A percentile compares a stretch with the other conserved stretches of the same genome.
These are phyloP conservation scores for Pristis pectinata DNA, from an alignment of 2,797 vertebrate species.

Conservation along the genomic window DNA sequence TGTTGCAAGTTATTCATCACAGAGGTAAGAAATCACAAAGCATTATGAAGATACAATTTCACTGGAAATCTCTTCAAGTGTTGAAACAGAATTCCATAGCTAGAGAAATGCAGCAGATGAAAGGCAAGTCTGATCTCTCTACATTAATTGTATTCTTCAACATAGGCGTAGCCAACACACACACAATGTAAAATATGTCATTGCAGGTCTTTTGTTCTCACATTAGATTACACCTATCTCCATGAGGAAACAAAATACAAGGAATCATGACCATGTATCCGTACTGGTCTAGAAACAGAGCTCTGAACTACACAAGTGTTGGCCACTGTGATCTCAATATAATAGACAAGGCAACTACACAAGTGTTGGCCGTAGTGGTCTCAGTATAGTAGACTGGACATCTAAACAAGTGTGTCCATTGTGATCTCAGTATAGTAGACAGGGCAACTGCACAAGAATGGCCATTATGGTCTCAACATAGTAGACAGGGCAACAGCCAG, in stretches of 20 bases:
- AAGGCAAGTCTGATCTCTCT: background rate
- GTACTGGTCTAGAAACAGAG: background rate
- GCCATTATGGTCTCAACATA: background rate
- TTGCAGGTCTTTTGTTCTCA: background rate
- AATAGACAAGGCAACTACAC: background rate
- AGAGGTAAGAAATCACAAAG: background rate
- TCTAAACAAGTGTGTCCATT: background rate
- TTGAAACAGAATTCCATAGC: background rate
- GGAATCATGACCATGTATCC: background rate
- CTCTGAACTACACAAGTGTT: background rate
- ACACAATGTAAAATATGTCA: background rate
- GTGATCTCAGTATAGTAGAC: background rate
- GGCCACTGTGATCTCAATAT: background rate
- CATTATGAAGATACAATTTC: background rate
- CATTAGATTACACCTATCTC: background rate
- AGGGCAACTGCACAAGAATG: background rate
- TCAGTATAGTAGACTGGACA: background rate
- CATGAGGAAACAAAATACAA: background rate
- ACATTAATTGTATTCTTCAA: background rate
- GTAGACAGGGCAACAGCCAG: background rate
- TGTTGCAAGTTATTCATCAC: background rate
- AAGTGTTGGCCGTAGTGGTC: too few relatives aligned
- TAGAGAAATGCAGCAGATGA: background rate
- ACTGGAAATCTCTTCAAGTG: background rate
- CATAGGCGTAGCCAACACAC: background rate